Conservation (phyloP, 2,888 invertebrate genomes). For the Schizaphis graminum region DNA sequence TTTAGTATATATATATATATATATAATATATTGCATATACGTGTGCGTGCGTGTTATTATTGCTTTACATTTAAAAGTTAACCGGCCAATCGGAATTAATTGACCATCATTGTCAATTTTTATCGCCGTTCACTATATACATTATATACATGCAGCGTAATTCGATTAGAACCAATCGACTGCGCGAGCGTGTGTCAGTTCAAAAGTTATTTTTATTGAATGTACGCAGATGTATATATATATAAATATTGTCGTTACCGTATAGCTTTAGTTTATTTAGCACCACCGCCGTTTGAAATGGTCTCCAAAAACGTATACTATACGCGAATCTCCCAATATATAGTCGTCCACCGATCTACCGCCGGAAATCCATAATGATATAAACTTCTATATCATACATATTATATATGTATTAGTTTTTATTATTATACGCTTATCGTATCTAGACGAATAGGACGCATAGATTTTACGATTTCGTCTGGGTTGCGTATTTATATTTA, state of each 20-base stretch:
- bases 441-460: background rate
- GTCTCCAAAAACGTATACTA: background rate
- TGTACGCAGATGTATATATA: background rate
- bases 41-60: slow-evolving; percentile 27
- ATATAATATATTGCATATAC: background rate
- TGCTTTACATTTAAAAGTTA: slow-evolving; percentile 51
- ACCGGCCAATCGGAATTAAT: slow-evolving; percentile 55
- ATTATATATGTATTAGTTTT: background rate
- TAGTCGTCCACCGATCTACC: slow-evolving; percentile 1
- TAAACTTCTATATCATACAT: background rate
- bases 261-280: background rate
- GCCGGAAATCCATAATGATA: background rate
- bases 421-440: background rate
- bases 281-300: background rate
- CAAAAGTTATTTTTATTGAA: slow-evolving; percentile 46
- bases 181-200: background rate
- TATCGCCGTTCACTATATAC: slow-evolving; percentile 8
- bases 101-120: slow-evolving; percentile 55
- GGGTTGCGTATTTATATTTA: background rate
- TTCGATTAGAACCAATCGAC: slow-evolving; percentile 51
- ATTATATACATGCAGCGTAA: background rate
- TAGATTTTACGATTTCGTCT: background rate
- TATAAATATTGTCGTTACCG: background rate
- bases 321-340: background rate
- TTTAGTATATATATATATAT: background rate